These are phyloP conservation scores for Loripinus fragilis DNA, from an alignment of 2,888 invertebrate species.

Conservation along the genomic window DNA sequence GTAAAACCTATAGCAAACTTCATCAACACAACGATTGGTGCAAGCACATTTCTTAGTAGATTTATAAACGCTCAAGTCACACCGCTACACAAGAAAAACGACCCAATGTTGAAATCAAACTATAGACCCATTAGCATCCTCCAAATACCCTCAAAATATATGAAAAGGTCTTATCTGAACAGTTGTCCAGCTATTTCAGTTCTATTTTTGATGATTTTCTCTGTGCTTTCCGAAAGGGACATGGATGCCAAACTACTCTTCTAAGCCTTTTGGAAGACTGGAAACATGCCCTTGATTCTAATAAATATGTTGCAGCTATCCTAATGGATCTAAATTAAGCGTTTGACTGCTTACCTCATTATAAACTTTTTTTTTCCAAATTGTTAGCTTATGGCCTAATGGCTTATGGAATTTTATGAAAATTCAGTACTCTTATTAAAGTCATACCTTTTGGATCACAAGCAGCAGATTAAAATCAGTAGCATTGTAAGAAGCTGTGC, in stretches of 20 bases:
- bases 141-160: conserved; percentile 26
- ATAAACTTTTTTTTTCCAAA: conserved; percentile 11
- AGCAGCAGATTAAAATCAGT: conserved; percentile 10
- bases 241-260: conserved; percentile 12
- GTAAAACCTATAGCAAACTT: neutral
- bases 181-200: conserved; percentile 22
- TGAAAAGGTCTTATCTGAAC: conserved; percentile 34
- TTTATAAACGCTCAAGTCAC: conserved; percentile 31
- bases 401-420: too few relatives aligned
- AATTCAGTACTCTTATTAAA: neutral
- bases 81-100: conserved; percentile 33
- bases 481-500: conserved; percentile 7
- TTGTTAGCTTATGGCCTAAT: conserved; percentile 12
- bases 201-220: conserved; percentile 1
- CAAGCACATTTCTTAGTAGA: conserved; percentile 21
- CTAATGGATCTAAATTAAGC: conserved; percentile 14
- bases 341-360: conserved; percentile 19
- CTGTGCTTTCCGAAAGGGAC: too few relatives aligned
- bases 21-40: conserved; percentile 13
- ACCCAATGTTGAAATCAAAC: conserved; percentile 24
- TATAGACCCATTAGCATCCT: conserved; percentile 35
- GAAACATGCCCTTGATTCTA: too few relatives aligned
- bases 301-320: too few relatives aligned
- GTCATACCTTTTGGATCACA: conserved; percentile 17
- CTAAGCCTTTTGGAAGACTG: neutral